These are phyloP conservation scores for Onchidella celtica DNA, from an alignment of 2,888 invertebrate species.

Conservation along the genomic window DNA sequence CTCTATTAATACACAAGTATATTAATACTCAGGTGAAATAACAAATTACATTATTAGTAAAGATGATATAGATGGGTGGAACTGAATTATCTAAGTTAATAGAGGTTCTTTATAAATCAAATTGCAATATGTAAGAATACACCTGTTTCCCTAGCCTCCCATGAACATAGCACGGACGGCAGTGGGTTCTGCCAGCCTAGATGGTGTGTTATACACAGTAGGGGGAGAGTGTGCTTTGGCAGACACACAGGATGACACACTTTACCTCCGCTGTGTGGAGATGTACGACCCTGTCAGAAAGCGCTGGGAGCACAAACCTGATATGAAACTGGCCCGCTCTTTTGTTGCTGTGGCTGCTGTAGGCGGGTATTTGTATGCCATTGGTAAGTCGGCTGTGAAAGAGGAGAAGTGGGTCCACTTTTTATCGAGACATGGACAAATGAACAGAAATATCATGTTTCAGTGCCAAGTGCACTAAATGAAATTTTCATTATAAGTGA, in stretches of 20 bases:
- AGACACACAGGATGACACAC: slow-evolving; percentile 76
- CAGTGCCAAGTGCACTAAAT: too few relatives aligned
- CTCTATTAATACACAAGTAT: too few relatives aligned
- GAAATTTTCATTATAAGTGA: too few relatives aligned
- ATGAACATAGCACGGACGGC: slow-evolving; percentile 78
- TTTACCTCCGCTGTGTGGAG: slow-evolving; percentile 76
- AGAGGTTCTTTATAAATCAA: too few relatives aligned
- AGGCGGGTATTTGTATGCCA: slow-evolving; percentile 82
- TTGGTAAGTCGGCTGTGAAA: slow-evolving; percentile 69
- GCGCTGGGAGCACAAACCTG: slow-evolving; percentile 71
- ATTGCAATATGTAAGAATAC: too few relatives aligned
- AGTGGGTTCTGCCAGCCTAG: slow-evolving; percentile 73
- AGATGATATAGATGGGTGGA: too few relatives aligned
- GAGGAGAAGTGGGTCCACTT: too few relatives aligned
- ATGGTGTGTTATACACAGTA: slow-evolving; percentile 75
- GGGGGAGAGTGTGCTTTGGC: slow-evolving; percentile 78
- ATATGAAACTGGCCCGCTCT: slow-evolving; percentile 75
- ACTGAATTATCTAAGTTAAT: too few relatives aligned
- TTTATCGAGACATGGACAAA: too few relatives aligned
- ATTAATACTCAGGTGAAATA: too few relatives aligned
- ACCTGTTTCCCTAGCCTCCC: slow-evolving; percentile 55
- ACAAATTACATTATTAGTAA: too few relatives aligned
- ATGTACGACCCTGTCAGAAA: slow-evolving; percentile 75
- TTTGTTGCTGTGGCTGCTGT: slow-evolving; percentile 92
- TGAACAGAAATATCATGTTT: too few relatives aligned